Evolutionary conservation across 2,113 vertebrate genomes (phyloP), one percentile per base, ranked within the genome.

Genomic region (Nematolebias whitei): DNA sequence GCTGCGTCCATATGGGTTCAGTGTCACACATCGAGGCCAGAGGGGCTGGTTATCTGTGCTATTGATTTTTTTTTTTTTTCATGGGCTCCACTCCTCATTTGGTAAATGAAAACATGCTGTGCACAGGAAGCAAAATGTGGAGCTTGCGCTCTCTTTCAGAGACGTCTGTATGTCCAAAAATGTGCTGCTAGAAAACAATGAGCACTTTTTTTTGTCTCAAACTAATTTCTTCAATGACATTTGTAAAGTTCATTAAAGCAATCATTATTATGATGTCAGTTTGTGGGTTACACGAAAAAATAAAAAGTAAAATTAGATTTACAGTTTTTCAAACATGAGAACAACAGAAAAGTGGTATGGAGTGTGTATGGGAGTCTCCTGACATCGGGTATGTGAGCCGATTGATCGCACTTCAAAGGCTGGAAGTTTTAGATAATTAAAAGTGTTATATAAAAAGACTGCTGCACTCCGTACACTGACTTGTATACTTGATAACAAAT

Each of bases 21-120:
- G 68, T 39, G 66, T 88, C 86, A 86, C 87, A 90, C 88, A 60
- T 79, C 20, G 64, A 80, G 82, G 80, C 88, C 82, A 89, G 62
- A 84, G 78, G 81, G 76, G 74, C 58, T 79, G 65, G 80, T 88
- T 88, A 90, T 92, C 87, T 90, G 79, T 82, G 78, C 82, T 88
- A 89, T 90, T 90, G 82, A 90, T 92, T 90, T 90, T 24, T 47
- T 47, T 47, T 20, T 24, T 55, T 53, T 86, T 79, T 71, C 84
- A 90, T 84, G 83, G 85, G 88, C 87, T 89, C 78, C 71, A 61
- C 83, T 90, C 72, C 80, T 82, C 69, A 48, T 88, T 88, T 85
- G 79, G 74, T 80, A 90, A 91, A 92, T 89, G 78, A 86, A 90
- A 91, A 88, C 89, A 89, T 88, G 85, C 74, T 88, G 83, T 82